Conservation (phyloP, 2,797 vertebrate species). For the Falco cherrug region DNA sequence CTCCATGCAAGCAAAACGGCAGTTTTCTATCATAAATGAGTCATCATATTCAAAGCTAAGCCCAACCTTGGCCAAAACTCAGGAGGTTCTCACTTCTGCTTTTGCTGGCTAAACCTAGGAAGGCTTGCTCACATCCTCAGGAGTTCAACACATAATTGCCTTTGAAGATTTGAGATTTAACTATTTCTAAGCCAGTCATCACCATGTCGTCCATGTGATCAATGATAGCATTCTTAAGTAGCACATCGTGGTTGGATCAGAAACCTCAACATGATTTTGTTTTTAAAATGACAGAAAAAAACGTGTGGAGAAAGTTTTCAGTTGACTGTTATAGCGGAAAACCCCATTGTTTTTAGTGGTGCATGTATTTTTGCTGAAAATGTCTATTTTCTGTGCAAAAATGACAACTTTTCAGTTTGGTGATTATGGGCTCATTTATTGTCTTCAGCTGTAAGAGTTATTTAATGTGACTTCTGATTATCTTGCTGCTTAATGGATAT, state of each 20-base stretch:
- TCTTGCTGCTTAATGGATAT: not conserved
- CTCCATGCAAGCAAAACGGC: not conserved
- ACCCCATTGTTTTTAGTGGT: not conserved
- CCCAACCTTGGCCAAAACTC: not conserved
- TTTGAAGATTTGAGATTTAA: not conserved
- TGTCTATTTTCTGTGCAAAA: not conserved
- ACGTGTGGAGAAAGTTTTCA: not conserved
- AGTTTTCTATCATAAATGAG: slow-evolving; percentile 10
- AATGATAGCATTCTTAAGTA: not conserved
- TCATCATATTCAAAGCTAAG: not conserved
- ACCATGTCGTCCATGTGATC: not conserved
- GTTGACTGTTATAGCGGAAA: not conserved
- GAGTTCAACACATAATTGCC: not conserved
- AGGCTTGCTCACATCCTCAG: slow-evolving; percentile 12
- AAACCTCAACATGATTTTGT: not conserved
- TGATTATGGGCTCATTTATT: not conserved
- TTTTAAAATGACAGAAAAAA: not conserved
- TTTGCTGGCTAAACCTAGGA: slow-evolving; percentile 1
- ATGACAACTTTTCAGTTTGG: not conserved
- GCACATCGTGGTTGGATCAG: not conserved
- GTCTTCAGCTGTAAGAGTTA: not conserved
- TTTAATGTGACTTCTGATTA: slow-evolving; percentile 13
- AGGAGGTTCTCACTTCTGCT: not conserved
- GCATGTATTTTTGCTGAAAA: not conserved
- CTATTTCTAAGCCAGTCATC: not conserved